Percentiles rank a stretch among this genome's conserved stretches.
Conservation (phyloP, 1,140 invertebrate genomes). For the Microplitis mediator region DNA sequence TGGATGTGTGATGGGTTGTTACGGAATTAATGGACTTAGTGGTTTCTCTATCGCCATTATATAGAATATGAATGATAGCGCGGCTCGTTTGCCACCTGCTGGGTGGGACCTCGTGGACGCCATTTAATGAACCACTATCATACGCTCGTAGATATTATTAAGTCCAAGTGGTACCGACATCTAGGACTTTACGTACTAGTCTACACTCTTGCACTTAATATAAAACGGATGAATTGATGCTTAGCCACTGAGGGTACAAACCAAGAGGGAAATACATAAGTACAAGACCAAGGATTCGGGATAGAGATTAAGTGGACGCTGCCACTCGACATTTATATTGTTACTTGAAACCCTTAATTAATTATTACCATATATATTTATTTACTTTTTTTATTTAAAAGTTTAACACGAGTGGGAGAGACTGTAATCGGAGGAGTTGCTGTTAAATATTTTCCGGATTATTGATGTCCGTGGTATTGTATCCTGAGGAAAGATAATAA, state of each 20-base stretch:
- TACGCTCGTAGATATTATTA: not conserved
- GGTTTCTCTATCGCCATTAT: conserved; percentile 15
- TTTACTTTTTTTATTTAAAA: not conserved
- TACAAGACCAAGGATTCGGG: not conserved
- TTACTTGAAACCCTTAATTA: not conserved
- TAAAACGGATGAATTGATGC: too few relatives aligned
- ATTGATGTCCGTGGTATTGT: not conserved
- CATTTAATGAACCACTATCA: conserved; percentile 15
- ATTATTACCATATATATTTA: not conserved
- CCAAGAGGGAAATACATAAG: too few relatives aligned
- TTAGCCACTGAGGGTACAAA: too few relatives aligned
- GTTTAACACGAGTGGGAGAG: not conserved
- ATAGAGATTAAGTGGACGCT: not conserved
- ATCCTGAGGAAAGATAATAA: not conserved
- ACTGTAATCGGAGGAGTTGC: not conserved
- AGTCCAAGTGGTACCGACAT: not conserved
- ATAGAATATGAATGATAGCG: conserved; percentile 18
- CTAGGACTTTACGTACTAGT: too few relatives aligned
- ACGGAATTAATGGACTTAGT: conserved; percentile 16
- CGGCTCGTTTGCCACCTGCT: conserved; percentile 16
- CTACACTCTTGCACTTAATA: too few relatives aligned
- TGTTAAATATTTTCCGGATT: not conserved
- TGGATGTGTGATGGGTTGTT: conserved; percentile 8
- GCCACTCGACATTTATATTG: not conserved
- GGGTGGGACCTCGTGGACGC: not conserved